Evolutionary conservation across 2,888 invertebrate species (phyloP).

Genomic region (Cantharis flavilabris): DNA sequence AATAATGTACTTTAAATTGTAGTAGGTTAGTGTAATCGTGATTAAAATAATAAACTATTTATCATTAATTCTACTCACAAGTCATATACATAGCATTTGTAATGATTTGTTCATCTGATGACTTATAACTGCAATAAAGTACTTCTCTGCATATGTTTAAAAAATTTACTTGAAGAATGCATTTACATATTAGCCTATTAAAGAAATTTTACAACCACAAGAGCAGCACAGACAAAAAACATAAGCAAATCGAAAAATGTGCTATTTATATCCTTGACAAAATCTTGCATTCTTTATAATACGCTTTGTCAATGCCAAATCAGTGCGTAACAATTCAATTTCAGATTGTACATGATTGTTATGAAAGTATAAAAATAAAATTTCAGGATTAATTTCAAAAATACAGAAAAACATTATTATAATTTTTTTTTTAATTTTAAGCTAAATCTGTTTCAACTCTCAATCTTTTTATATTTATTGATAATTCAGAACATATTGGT

Average conservation of each 20-base stretch:
- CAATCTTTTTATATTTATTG: no score
- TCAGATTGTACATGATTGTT: neutral
- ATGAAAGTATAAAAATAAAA: neutral
- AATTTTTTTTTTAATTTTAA: no score
- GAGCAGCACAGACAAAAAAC: neutral
- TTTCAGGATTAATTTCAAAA: neutral
- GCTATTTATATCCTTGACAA: neutral
- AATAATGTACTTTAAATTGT: neutral
- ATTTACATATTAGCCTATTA: neutral
- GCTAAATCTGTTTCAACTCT: no score
- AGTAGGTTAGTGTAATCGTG: neutral
- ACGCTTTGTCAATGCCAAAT: neutral
- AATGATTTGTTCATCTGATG: neutral
- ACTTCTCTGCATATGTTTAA: neutral
- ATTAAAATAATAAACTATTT: neutral
- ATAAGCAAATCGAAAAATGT: neutral
- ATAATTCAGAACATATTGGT: no score
- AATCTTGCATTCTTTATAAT: neutral
- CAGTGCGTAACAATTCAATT: neutral
- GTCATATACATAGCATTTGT: neutral
- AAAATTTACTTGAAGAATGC: neutral
- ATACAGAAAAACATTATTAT: no score
- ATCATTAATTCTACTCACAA: neutral
- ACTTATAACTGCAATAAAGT: neutral
- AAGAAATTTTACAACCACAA: neutral